A percentile compares a stretch with the other conserved stretches of the same genome.
phyloP scores from a whole-genome alignment of 2,888 invertebrate genomes.

The Ochropacha duplaris region DNA sequence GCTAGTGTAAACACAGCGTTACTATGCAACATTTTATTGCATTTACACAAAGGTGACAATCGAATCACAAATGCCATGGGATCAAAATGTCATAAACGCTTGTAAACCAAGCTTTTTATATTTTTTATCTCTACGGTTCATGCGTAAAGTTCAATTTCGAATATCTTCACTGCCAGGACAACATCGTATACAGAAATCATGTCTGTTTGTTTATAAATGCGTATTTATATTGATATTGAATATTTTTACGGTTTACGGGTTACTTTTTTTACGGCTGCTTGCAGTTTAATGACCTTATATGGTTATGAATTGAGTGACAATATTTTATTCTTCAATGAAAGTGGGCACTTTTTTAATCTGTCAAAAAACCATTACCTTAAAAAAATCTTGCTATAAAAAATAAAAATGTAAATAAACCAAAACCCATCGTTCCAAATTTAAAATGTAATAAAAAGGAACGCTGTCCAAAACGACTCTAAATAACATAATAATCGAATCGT shows the following conservation, averaged over 20 bases:
- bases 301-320: neutral
- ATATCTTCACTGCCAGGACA: neutral
- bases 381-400: neutral
- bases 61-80: conserved; percentile 21
- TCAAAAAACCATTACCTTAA: too few relatives aligned
- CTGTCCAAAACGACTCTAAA: conserved; percentile 21
- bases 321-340: neutral
- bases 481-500: conserved; percentile 16
- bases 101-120: conserved; percentile 2
- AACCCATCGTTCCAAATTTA: conserved; percentile 7
- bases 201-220: conserved; percentile 34
- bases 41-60: conserved; percentile 38
- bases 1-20: conserved; percentile 23
- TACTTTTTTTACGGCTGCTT: neutral
- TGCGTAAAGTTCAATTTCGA: neutral
- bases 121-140: neutral
- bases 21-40: conserved; percentile 33
- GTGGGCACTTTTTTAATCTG: too few relatives aligned
- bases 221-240: conserved; percentile 31
- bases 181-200: neutral
- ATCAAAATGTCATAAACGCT: neutral
- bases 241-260: too few relatives aligned
- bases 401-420: neutral
- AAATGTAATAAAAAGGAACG: conserved; percentile 36
- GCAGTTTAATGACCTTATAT: neutral